These are phyloP conservation scores for Polypedilum pembai DNA, from an alignment of 1,140 invertebrate genomes.

Conservation along the genomic window DNA sequence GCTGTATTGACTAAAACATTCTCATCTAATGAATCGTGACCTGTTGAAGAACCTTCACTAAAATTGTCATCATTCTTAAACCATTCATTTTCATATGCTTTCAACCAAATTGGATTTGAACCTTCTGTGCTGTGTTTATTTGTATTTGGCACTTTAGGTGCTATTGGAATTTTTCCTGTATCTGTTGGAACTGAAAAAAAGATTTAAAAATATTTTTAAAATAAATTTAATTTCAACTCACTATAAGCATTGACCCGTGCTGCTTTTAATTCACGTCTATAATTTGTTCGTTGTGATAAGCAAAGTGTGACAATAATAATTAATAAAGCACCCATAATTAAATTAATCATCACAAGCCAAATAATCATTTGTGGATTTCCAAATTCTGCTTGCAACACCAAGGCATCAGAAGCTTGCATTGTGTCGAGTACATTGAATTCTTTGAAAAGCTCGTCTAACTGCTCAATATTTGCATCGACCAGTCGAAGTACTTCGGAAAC, in stretches of 20 bases:
- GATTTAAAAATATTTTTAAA: conserved; percentile 33
- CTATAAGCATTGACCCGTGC: conserved; percentile 88
- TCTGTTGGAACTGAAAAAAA: background rate
- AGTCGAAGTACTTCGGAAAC: conserved; percentile 72
- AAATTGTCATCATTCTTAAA: conserved; percentile 78
- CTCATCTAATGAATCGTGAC: conserved; percentile 79
- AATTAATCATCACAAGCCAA: conserved; percentile 71
- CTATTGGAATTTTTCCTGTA: conserved; percentile 32
- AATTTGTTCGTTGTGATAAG: conserved; percentile 72
- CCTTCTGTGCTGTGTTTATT: conserved; percentile 90
- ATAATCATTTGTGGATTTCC: conserved; percentile 52
- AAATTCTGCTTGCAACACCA: conserved; percentile 48
- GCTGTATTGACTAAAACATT: conserved; percentile 65
- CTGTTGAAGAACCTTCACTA: conserved; percentile 58
- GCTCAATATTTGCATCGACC: conserved; percentile 86
- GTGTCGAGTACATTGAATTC: conserved; percentile 86
- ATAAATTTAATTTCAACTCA: conserved; percentile 45
- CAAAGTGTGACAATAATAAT: conserved; percentile 71
- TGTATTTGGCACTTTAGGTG: conserved; percentile 78
- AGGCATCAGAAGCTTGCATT: conserved; percentile 61
- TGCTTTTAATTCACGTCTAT: conserved; percentile 80
- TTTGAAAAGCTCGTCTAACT: conserved; percentile 81
- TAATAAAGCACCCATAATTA: conserved; percentile 69
- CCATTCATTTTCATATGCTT: conserved; percentile 91
- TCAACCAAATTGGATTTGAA: conserved; percentile 92